Percentiles rank a stretch among this genome's conserved stretches.
Evolutionary conservation across 2,797 vertebrate species (phyloP).

Genomic region (Pteronotus mesoamericanus): DNA sequence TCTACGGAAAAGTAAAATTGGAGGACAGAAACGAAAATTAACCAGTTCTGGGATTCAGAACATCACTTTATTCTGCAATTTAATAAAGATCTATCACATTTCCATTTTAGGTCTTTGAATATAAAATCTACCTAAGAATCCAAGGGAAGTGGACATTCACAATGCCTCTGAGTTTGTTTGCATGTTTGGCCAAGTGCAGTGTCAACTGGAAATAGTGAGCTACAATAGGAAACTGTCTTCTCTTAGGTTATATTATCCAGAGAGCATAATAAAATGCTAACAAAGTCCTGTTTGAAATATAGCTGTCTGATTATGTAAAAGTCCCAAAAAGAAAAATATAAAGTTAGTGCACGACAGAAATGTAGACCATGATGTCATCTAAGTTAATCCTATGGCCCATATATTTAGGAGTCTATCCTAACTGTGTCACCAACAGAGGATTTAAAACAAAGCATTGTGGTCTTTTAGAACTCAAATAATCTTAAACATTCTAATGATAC

Average conservation of each 20-base stretch:
- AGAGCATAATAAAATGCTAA: slow-evolving; percentile 11
- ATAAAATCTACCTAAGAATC: not conserved
- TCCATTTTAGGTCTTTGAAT: slow-evolving; percentile 1
- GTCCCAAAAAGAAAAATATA: not conserved
- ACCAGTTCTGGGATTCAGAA: not conserved
- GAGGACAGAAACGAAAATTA: slow-evolving; percentile 13
- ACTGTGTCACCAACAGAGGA: not conserved
- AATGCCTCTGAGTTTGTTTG: not conserved
- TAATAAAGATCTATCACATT: not conserved
- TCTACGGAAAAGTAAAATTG: not conserved
- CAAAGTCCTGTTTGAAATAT: not conserved
- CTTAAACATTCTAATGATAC: not conserved
- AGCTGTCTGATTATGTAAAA: not conserved
- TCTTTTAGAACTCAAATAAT: not conserved
- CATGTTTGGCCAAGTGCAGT: not conserved
- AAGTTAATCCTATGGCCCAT: not conserved
- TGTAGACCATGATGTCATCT: not conserved
- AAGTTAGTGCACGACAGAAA: not conserved
- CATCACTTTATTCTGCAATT: not conserved
- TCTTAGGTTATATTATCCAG: not conserved
- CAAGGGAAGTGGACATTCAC: not conserved
- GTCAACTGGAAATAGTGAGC: not conserved
- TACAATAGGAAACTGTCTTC: not conserved
- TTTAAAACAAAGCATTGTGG: not conserved
- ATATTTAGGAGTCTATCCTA: not conserved